phyloP scores from a whole-genome alignment of 2,888 invertebrate genomes.

The Eupithecia vulgata region DNA sequence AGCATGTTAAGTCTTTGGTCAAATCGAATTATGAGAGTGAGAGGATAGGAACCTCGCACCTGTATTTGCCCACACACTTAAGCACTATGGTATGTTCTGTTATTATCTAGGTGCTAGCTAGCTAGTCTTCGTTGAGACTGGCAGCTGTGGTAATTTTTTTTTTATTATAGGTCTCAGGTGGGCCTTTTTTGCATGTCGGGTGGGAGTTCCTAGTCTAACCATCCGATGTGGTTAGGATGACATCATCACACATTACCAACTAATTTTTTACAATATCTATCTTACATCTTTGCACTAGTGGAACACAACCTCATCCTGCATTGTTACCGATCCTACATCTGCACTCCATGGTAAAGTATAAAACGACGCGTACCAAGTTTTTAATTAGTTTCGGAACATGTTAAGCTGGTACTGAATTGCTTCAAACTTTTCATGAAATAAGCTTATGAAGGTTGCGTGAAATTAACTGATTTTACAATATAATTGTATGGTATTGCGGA shows the following conservation, averaged over 20 bases:
- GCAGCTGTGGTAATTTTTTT: too few species aligned
- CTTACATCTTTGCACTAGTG: conserved; percentile 2
- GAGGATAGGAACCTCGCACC: background rate
- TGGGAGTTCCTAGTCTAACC: too few species aligned
- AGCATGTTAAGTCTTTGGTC: background rate
- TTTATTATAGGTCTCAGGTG: too few species aligned
- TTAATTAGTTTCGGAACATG: conserved; percentile 46
- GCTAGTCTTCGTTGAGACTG: background rate
- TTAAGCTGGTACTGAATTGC: conserved; percentile 25
- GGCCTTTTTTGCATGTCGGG: too few species aligned
- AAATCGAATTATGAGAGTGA: background rate
- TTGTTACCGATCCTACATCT: conserved; percentile 40
- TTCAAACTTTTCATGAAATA: conserved; percentile 32
- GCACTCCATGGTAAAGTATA: conserved; percentile 41
- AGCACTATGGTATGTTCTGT: background rate
- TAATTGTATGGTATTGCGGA: background rate
- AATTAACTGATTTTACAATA: conserved; percentile 15
- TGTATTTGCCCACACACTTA: background rate
- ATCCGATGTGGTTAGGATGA: too few species aligned
- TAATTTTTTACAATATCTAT: too few species aligned
- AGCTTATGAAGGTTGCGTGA: conserved; percentile 21
- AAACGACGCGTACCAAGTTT: conserved; percentile 44
- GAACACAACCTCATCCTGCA: conserved; percentile 16
- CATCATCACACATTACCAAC: background rate
- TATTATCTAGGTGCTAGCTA: background rate